Conservation (phyloP, 1,140 invertebrate species). For the Mycetomoellerius zeteki region DNA sequence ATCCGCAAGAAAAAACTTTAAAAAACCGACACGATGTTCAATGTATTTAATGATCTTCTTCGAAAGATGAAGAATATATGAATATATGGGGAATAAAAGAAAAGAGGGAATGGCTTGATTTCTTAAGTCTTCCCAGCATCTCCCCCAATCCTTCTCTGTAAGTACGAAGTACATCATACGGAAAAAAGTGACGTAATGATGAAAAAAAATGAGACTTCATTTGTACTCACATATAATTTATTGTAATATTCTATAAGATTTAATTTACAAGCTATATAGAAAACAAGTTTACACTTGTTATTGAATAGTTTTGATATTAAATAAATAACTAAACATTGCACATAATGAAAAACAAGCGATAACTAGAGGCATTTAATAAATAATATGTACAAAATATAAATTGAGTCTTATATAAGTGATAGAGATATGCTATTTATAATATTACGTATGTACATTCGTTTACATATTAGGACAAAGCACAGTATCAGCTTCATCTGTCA, state of each 20-base stretch:
- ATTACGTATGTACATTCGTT: conserved; percentile 28
- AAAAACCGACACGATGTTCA: conserved; percentile 82
- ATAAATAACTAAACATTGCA: conserved; percentile 27
- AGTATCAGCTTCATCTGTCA: conserved; percentile 87
- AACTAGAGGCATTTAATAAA: background rate
- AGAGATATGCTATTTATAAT: conserved; percentile 42
- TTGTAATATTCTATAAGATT: background rate
- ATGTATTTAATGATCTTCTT: conserved; percentile 81
- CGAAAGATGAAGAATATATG: conserved; percentile 78
- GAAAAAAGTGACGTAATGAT: background rate
- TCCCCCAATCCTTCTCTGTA: conserved; percentile 29
- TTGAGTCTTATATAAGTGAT: conserved; percentile 19
- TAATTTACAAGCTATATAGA: conserved; percentile 17
- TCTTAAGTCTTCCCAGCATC: conserved; percentile 47
- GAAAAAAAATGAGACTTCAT: background rate
- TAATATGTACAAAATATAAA: conserved; percentile 55
- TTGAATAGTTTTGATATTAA: background rate
- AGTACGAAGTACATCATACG: background rate
- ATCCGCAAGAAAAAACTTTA: conserved; percentile 74
- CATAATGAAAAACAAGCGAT: background rate
- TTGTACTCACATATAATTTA: conserved; percentile 4
- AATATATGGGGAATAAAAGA: conserved; percentile 76
- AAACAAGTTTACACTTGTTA: background rate
- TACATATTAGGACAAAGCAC: conserved; percentile 85
- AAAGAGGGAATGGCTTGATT: conserved; percentile 28